These are phyloP conservation scores for Philaethria dido DNA, from an alignment of 2,888 invertebrate species.

Conservation along the genomic window DNA sequence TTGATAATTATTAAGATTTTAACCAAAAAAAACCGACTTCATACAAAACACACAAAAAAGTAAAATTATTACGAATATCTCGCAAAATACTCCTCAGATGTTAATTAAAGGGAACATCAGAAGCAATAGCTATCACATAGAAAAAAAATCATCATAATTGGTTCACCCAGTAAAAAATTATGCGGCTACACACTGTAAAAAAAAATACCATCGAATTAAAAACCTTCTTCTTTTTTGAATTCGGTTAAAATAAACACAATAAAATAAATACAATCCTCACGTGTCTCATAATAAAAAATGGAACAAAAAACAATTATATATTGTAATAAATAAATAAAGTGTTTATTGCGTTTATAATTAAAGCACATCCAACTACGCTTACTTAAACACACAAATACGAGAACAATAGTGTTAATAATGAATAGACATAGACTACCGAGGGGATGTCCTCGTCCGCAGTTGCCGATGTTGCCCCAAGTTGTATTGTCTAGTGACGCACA, in stretches of 20 bases:
- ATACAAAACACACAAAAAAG: no score
- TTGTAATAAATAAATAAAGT: neutral
- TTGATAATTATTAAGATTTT: no score
- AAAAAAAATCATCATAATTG: no score
- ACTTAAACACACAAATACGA: constrained; percentile 25
- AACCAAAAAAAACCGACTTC: no score
- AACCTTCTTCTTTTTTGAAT: no score
- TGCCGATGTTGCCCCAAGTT: neutral
- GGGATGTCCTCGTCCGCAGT: neutral
- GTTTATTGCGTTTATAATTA: constrained; percentile 31
- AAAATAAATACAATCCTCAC: neutral
- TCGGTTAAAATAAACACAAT: neutral
- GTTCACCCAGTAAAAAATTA: no score
- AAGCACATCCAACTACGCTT: constrained; percentile 22
- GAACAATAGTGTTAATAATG: constrained; percentile 26
- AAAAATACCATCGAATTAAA: no score
- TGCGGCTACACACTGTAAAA: no score
- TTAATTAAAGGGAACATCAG: no score
- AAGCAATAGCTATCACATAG: no score
- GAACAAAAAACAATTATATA: neutral
- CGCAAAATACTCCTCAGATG: no score
- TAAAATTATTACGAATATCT: no score
- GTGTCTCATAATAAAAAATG: neutral
- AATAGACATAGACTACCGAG: constrained; percentile 10
- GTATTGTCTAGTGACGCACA: neutral